These are phyloP conservation scores for Phrynocephalus guinanensis DNA, from an alignment of 2,797 vertebrate genomes.

Conservation along the genomic window DNA sequence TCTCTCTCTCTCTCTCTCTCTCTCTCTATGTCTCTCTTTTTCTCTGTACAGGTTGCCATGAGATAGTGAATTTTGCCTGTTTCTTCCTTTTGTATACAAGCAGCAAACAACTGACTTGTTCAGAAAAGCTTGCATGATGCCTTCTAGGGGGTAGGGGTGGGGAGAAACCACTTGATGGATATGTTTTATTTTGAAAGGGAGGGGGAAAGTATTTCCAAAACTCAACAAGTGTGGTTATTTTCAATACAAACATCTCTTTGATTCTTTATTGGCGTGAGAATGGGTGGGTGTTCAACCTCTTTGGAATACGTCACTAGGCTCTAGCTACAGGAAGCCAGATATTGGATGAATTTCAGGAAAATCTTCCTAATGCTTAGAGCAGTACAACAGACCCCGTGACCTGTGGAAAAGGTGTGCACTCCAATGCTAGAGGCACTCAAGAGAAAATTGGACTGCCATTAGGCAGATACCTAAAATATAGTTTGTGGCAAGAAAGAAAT, in stretches of 20 bases:
- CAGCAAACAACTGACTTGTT: neutral
- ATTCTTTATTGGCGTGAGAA: neutral
- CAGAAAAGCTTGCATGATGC: slow-evolving; percentile 8
- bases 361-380: too few relatives aligned
- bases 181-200: slow-evolving; percentile 13
- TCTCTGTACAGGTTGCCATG: slow-evolving; percentile 69
- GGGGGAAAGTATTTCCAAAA: neutral
- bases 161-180: slow-evolving; percentile 5
- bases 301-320: neutral
- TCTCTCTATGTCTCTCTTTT: slow-evolving; percentile 19
- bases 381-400: too few relatives aligned
- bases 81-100: slow-evolving; percentile 18
- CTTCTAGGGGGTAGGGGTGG: too few relatives aligned
- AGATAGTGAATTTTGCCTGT: slow-evolving; percentile 65
- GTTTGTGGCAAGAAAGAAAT: neutral
- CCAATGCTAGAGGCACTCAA: too few relatives aligned
- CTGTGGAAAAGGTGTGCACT: too few relatives aligned
- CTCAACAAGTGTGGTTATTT: slow-evolving; percentile 13
- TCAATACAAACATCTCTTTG: neutral
- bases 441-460: too few relatives aligned
- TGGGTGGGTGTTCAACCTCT: too few relatives aligned
- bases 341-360: too few relatives aligned
- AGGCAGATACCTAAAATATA: neutral
- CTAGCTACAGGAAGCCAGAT: too few relatives aligned
- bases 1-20: slow-evolving; percentile 32